A percentile compares a stretch with the other conserved stretches of the same genome.
phyloP scores from a whole-genome alignment of 2,888 invertebrate species.

The Andrena minutula region DNA sequence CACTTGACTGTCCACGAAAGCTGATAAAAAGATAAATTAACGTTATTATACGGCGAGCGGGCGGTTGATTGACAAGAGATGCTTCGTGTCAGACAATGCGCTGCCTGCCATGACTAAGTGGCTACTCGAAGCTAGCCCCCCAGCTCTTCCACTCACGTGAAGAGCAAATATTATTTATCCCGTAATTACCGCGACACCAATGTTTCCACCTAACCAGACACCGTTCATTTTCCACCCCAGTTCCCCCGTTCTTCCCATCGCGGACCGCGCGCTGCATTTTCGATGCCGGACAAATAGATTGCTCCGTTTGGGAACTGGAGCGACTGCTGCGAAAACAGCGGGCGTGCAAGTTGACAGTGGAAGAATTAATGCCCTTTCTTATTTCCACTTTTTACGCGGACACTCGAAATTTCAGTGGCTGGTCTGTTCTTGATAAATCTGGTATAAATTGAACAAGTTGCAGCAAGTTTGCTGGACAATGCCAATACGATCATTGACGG shows the following conservation, averaged over 20 bases:
- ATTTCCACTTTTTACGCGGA: not conserved
- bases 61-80: conserved; percentile 62
- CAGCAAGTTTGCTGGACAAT: no score
- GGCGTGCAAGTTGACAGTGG: not conserved
- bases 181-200: conserved; percentile 46
- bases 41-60: conserved; percentile 39
- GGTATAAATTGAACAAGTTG: no score
- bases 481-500: no score
- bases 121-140: conserved; percentile 40
- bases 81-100: conserved; percentile 54
- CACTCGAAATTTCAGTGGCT: not conserved
- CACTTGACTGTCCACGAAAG: conserved; percentile 28
- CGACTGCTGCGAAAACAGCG: conserved; percentile 20
- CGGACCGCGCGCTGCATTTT: not conserved
- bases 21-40: conserved; percentile 55
- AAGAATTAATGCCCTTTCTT: not conserved
- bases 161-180: conserved; percentile 64
- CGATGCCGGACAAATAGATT: conserved; percentile 7
- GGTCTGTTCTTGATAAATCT: not conserved
- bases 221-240: conserved; percentile 11
- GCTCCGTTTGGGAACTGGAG: conserved; percentile 4
- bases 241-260: conserved; percentile 6
- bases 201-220: conserved; percentile 25
- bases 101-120: conserved; percentile 58
- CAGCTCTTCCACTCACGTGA: conserved; percentile 26